phyloP scores from a whole-genome alignment of 2,888 invertebrate genomes.

The Gerris lacustris region DNA sequence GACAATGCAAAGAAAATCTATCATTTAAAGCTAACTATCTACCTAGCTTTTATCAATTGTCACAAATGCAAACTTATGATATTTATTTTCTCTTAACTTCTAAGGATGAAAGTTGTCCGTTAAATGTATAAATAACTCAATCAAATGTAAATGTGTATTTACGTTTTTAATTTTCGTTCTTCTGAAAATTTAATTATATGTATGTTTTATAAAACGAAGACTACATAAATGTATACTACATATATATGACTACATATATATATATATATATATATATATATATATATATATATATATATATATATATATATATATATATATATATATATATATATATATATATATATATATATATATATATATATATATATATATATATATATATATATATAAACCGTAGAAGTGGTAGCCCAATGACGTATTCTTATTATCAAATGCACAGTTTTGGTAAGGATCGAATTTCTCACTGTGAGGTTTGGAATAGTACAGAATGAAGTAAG shows the following conservation, averaged over 20 bases:
- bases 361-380: background rate
- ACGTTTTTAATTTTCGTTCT: no score
- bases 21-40: no score
- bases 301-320: slow-evolving; percentile 1
- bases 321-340: background rate
- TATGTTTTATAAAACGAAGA: background rate
- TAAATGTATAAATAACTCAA: background rate
- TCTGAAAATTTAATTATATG: background rate
- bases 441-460: no score
- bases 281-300: slow-evolving; percentile 1
- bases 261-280: background rate
- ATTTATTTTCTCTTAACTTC: no score
- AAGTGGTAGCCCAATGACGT: no score
- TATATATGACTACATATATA: background rate
- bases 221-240: background rate
- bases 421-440: no score
- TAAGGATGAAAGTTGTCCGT: no score
- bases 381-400: background rate
- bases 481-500: no score
- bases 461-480: no score
- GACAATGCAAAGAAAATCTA: no score
- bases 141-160: background rate
- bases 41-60: no score
- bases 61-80: no score
- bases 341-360: slow-evolving; percentile 1